A percentile compares a stretch with the other conserved stretches of the same genome.
phyloP scores from a whole-genome alignment of 2,113 vertebrate species.

The Oreotrochilus melanogaster region DNA sequence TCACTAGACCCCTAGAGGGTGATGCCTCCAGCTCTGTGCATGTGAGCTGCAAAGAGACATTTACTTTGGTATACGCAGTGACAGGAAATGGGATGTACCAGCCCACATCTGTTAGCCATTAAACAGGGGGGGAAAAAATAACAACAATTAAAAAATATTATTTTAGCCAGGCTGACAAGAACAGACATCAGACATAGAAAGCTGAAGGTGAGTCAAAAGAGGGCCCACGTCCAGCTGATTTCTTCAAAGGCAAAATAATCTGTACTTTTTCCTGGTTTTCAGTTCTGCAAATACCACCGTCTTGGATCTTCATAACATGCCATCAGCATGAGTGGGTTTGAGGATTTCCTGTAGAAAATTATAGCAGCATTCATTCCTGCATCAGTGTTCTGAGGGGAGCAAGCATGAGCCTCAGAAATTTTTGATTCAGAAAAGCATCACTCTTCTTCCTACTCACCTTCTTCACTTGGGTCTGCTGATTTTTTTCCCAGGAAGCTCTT shows the following conservation, averaged over 20 bases:
- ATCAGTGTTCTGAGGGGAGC: constrained; percentile 34
- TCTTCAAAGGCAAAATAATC: constrained; percentile 37
- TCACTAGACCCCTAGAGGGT: background rate
- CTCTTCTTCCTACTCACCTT: background rate
- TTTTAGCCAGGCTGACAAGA: background rate
- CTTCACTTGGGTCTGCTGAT: background rate
- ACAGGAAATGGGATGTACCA: constrained; percentile 16
- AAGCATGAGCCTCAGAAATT: background rate
- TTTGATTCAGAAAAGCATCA: background rate
- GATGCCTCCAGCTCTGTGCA: background rate
- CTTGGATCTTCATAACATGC: constrained; percentile 58
- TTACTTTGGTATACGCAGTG: background rate
- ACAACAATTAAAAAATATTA: background rate
- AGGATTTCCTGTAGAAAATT: constrained; percentile 76
- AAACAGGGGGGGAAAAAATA: background rate
- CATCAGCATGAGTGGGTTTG: constrained; percentile 67
- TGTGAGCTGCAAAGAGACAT: background rate
- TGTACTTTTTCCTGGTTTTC: constrained; percentile 28
- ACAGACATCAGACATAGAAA: constrained; percentile 38
- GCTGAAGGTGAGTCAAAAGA: constrained; percentile 51
- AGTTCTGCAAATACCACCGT: background rate
- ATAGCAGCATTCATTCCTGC: constrained; percentile 68
- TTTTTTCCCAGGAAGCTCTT: background rate
- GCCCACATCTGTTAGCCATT: constrained; percentile 41
- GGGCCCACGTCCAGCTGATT: constrained; percentile 6